A percentile compares a stretch with the other conserved stretches of the same genome.
Evolutionary conservation across 2,113 vertebrate species (phyloP).

Genomic region (Numida meleagris): DNA sequence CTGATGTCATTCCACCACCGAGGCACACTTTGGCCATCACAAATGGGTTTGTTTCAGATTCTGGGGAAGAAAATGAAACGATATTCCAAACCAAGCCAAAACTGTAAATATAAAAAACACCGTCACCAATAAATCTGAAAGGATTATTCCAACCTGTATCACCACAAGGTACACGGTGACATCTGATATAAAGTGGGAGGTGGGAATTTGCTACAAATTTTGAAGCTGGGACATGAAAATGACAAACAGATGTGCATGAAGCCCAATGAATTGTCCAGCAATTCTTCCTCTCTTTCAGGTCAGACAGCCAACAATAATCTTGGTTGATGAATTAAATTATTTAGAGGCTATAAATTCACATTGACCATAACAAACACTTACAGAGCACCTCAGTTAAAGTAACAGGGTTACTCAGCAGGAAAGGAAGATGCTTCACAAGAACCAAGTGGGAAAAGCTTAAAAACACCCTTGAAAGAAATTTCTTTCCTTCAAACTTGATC

Average conservation of each 20-base stretch:
- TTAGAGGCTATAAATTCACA: neutral
- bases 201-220: neutral
- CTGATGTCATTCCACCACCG: neutral
- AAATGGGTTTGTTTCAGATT: neutral
- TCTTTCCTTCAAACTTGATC: neutral
- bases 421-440: neutral
- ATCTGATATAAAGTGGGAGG: neutral
- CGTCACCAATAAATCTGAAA: neutral
- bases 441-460: neutral
- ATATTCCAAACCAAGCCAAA: neutral
- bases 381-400: rapidly evolving
- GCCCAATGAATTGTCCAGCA: neutral
- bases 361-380: rapidly evolving
- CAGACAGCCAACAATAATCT: neutral
- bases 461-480: neutral
- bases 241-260: neutral
- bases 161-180: rapidly evolving
- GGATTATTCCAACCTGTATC: neutral
- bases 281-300: neutral
- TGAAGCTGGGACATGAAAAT: neutral
- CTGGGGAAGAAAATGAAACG: neutral
- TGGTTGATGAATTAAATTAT: neutral
- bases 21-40: neutral
- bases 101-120: neutral
- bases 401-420: neutral